Percentiles rank a stretch among this genome's conserved stretches.
These are phyloP conservation scores for Leptocoma aspasia DNA, from an alignment of 2,113 vertebrate species.

Conservation along the genomic window DNA sequence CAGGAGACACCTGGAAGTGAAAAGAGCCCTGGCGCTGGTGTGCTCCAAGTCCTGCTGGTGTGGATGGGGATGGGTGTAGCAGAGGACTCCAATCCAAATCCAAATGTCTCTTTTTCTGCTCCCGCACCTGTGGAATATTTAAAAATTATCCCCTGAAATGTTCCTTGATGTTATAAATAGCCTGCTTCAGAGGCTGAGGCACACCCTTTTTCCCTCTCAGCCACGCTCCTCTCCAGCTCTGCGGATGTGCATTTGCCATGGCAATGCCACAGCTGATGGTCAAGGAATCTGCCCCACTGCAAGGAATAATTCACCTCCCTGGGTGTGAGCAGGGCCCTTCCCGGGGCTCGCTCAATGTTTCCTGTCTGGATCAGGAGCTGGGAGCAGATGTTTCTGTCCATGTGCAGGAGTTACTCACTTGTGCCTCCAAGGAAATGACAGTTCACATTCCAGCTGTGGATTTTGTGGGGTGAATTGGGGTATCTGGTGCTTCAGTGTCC, in stretches of 20 bases:
- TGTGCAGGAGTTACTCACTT: not conserved
- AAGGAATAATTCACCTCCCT: not conserved
- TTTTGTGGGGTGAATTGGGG: not conserved
- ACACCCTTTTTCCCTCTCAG: not conserved
- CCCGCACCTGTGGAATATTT: not conserved
- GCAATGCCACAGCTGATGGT: not conserved
- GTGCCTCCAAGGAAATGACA: not conserved
- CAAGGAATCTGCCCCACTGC: not conserved
- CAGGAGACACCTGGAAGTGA: not conserved
- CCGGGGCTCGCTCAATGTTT: fast-evolving
- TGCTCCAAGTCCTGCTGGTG: not conserved
- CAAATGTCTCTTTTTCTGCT: not conserved
- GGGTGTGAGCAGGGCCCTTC: not conserved
- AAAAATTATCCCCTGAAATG: not conserved
- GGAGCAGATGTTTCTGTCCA: not conserved
- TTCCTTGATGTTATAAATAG: not conserved
- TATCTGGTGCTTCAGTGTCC: not conserved
- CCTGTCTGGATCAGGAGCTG: not conserved
- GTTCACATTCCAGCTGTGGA: not conserved
- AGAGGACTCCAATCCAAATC: not conserved
- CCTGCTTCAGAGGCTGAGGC: not conserved
- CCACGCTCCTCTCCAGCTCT: not conserved
- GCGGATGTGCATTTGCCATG: not conserved
- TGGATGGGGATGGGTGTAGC: not conserved
- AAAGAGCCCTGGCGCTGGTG: not conserved